Percentiles rank a stretch among this genome's conserved stretches.
Conservation (phyloP, 2,113 vertebrate species). For the Cricetomys ansorgei region DNA sequence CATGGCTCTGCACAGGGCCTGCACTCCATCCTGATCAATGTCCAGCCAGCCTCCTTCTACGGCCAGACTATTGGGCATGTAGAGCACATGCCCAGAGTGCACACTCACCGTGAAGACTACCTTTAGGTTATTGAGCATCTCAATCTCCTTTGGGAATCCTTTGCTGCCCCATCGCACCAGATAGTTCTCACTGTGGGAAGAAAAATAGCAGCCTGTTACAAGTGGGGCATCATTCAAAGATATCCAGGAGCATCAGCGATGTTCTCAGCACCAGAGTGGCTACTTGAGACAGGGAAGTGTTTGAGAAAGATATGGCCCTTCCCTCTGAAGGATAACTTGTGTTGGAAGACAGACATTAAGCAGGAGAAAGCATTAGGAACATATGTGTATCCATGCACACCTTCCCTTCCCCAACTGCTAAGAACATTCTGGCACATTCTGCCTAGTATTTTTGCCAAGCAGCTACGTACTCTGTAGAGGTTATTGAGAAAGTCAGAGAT, state of each 20-base stretch:
- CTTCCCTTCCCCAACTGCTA: neutral
- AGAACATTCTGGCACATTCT: neutral
- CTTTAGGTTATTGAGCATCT: slow-evolving; percentile 99
- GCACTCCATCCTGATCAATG: fast-evolving
- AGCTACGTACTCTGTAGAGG: neutral
- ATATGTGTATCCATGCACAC: neutral
- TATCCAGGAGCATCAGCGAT: neutral
- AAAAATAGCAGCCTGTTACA: neutral
- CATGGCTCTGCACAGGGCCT: neutral
- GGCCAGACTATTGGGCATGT: neutral
- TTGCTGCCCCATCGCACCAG: slow-evolving; percentile 96
- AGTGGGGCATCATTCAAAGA: too few relatives aligned
- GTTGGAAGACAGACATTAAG: neutral
- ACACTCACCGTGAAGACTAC: slow-evolving; percentile 98
- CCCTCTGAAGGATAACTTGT: neutral
- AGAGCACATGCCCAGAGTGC: neutral
- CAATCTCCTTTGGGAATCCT: slow-evolving; percentile 97
- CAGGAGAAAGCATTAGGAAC: neutral
- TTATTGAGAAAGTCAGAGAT: neutral
- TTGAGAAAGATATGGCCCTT: neutral
- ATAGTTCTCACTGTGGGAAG: slow-evolving; percentile 95
- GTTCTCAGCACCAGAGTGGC: neutral
- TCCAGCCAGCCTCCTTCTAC: neutral
- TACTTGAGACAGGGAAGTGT: fast-evolving
- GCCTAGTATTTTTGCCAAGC: neutral